Conservation (phyloP, 2,797 vertebrate species). For the Micrastur ruficollis region DNA sequence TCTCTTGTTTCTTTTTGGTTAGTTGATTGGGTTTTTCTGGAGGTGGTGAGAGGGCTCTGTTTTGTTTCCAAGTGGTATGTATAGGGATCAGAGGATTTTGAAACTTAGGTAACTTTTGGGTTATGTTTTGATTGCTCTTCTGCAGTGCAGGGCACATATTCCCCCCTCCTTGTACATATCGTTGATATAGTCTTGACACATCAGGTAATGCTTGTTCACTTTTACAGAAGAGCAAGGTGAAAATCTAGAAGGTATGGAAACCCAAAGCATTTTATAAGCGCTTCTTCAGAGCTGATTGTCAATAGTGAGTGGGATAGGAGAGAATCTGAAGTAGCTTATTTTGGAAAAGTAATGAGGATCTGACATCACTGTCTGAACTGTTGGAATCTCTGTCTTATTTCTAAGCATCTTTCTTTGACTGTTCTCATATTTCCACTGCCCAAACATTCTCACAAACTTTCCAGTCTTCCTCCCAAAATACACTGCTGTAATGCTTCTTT, state of each 20-base stretch:
- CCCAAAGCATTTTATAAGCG: background rate
- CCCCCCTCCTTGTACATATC: accelerated
- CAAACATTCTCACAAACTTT: constrained; percentile 29
- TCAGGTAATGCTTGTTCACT: background rate
- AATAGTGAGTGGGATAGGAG: background rate
- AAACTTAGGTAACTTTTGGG: background rate
- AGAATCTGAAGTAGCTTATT: background rate
- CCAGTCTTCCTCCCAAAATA: constrained; percentile 31
- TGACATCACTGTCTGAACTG: constrained; percentile 42
- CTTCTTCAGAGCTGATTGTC: background rate
- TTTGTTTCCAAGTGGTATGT: background rate
- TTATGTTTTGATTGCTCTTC: background rate
- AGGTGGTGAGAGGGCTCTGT: background rate
- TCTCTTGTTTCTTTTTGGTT: background rate
- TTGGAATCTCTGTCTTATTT: constrained; percentile 34
- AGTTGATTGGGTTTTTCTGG: background rate
- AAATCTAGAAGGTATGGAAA: background rate
- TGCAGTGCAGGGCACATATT: background rate
- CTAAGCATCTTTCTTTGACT: constrained; percentile 29
- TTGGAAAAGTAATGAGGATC: constrained; percentile 23
- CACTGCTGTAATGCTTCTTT: background rate
- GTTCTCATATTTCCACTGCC: background rate
- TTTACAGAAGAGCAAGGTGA: background rate
- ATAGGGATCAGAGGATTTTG: background rate
- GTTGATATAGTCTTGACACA: background rate